Evolutionary conservation across 1,140 invertebrate genomes (phyloP).

Genomic region (Macrobrachium rosenbergii): DNA sequence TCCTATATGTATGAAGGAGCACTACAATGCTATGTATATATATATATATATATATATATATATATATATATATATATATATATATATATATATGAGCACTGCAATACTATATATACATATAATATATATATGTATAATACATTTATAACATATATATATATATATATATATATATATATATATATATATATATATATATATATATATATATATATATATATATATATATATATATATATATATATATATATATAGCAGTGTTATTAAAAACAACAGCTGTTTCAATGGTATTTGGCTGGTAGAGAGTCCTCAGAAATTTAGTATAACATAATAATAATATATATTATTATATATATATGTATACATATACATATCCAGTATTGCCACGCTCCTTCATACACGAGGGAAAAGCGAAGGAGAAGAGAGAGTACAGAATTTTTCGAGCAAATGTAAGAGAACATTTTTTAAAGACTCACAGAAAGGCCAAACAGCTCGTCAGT

Average conservation of each 20-base stretch:
- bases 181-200: not conserved
- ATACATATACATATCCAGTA: not conserved
- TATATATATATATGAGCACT: conserved; percentile 18
- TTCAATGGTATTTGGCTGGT: not conserved
- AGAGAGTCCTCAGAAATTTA: too few species aligned
- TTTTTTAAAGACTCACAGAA: too few species aligned
- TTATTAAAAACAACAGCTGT: too few species aligned
- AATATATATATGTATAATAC: conserved; percentile 1
- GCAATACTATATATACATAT: conserved; percentile 15
- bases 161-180: conserved; percentile 6
- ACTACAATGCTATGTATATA: not conserved
- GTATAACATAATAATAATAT: too few species aligned
- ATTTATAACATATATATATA: conserved; percentile 5
- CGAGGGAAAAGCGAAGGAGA: too few species aligned
- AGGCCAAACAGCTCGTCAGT: too few species aligned
- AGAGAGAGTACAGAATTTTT: too few species aligned
- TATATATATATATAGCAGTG: not conserved
- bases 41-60: conserved; percentile 29
- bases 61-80: conserved; percentile 17
- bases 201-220: not conserved
- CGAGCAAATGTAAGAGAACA: too few species aligned
- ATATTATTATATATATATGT: conserved; percentile 14
- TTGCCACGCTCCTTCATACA: too few species aligned
- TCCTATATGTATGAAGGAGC: not conserved
- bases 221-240: not conserved